Conservation (phyloP, 2,888 invertebrate genomes). For the Drosophila melanosoma region DNA sequence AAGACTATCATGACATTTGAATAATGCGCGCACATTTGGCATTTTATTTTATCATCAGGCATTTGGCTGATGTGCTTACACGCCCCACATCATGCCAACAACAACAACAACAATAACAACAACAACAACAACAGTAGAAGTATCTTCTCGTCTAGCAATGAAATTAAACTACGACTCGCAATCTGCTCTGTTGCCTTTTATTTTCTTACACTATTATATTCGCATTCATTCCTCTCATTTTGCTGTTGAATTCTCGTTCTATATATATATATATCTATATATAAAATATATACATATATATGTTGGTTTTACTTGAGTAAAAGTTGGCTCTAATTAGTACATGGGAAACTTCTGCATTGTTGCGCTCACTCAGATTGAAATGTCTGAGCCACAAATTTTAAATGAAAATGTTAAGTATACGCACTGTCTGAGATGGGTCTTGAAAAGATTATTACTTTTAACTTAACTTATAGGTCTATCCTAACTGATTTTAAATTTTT, state of each 20-base stretch:
- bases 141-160: slow-evolving; percentile 55
- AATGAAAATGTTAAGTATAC: slow-evolving; percentile 63
- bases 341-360: slow-evolving; percentile 59
- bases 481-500: not conserved
- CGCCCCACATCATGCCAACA: slow-evolving; percentile 23
- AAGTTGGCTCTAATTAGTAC: slow-evolving; percentile 61
- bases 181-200: slow-evolving; percentile 48
- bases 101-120: slow-evolving; percentile 21
- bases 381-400: slow-evolving; percentile 38
- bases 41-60: slow-evolving; percentile 79
- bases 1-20: slow-evolving; percentile 77
- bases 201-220: slow-evolving; percentile 65
- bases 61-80: slow-evolving; percentile 67
- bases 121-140: slow-evolving; percentile 12
- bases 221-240: slow-evolving; percentile 59
- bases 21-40: slow-evolving; percentile 77
- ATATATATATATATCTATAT: not conserved
- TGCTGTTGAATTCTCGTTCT: slow-evolving; percentile 15
- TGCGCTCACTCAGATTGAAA: slow-evolving; percentile 35
- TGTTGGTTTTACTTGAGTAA: not conserved
- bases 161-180: slow-evolving; percentile 70
- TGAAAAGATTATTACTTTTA: slow-evolving; percentile 2
- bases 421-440: slow-evolving; percentile 29
- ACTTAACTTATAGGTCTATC: not conserved
- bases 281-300: not conserved